Conservation (phyloP, 2,797 vertebrate genomes). For the Balearica regulorum region DNA sequence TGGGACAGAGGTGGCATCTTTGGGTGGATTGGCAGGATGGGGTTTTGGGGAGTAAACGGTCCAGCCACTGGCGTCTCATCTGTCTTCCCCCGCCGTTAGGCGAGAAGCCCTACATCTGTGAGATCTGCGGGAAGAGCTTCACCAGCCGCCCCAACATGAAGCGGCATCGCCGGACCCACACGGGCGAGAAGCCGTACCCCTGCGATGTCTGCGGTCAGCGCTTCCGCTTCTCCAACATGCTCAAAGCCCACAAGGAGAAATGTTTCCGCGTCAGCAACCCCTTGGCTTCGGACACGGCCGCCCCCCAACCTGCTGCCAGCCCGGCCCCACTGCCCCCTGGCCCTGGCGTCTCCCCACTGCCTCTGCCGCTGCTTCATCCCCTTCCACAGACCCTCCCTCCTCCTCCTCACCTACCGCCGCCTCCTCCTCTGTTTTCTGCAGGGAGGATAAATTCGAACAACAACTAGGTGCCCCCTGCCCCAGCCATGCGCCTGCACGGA, state of each 20-base stretch:
- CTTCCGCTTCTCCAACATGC: constrained; percentile 98
- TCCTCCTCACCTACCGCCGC: constrained; percentile 78
- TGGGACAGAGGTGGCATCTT: not conserved
- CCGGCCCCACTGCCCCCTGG: constrained; percentile 47
- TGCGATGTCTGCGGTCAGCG: constrained; percentile 92
- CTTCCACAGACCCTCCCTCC: constrained; percentile 78
- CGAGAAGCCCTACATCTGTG: constrained; percentile 97
- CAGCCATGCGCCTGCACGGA: not conserved
- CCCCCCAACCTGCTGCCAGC: constrained; percentile 18
- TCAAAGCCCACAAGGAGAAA: constrained; percentile 95
- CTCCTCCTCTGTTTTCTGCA: constrained; percentile 83
- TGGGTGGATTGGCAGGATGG: not conserved
- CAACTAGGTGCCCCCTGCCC: constrained; percentile 57
- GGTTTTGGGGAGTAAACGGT: rapidly evolving
- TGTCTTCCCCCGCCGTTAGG: constrained; percentile 56
- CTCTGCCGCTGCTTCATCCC: constrained; percentile 81
- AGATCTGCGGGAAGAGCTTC: constrained; percentile 98
- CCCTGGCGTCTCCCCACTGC: constrained; percentile 55
- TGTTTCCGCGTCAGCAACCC: constrained; percentile 90
- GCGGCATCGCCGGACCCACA: constrained; percentile 94
- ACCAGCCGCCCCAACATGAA: constrained; percentile 99
- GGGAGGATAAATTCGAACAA: constrained; percentile 84
- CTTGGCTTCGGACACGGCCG: constrained; percentile 66
- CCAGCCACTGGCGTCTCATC: not conserved
- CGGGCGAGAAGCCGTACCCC: constrained; percentile 93